Evolutionary conservation across 2,113 vertebrate species (phyloP).

Genomic region (Spermophilus dauricus): DNA sequence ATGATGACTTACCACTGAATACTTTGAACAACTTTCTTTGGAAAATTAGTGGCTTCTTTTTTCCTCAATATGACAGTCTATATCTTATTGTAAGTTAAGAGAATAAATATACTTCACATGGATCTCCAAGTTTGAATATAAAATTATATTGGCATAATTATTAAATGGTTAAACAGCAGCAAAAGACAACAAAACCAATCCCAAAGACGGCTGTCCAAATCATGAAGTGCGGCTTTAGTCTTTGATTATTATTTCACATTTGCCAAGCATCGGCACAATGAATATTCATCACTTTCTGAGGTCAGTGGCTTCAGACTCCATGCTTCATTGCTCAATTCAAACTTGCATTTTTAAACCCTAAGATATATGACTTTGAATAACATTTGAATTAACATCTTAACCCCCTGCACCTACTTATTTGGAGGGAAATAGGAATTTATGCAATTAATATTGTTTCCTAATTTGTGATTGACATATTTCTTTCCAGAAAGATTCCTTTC

Average conservation of each 20-base stretch:
- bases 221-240: constrained; percentile 21
- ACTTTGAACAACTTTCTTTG: neutral
- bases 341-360: neutral
- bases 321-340: neutral
- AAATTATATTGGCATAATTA: neutral
- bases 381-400: neutral
- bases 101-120: neutral
- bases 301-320: constrained; percentile 16
- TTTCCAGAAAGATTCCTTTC: neutral
- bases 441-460: neutral
- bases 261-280: constrained; percentile 18
- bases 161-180: neutral
- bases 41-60: neutral
- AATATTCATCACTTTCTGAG: constrained; percentile 45
- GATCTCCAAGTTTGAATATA: neutral
- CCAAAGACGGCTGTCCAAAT: neutral
- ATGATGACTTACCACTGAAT: neutral
- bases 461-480: neutral
- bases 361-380: constrained; percentile 17
- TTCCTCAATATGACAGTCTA: neutral
- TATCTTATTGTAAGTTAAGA: neutral
- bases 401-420: neutral
- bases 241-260: constrained; percentile 23
- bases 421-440: neutral
- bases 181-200: neutral